A percentile compares a stretch with the other conserved stretches of the same genome.
phyloP scores from a whole-genome alignment of 2,888 invertebrate species.

The Lottia scabra region DNA sequence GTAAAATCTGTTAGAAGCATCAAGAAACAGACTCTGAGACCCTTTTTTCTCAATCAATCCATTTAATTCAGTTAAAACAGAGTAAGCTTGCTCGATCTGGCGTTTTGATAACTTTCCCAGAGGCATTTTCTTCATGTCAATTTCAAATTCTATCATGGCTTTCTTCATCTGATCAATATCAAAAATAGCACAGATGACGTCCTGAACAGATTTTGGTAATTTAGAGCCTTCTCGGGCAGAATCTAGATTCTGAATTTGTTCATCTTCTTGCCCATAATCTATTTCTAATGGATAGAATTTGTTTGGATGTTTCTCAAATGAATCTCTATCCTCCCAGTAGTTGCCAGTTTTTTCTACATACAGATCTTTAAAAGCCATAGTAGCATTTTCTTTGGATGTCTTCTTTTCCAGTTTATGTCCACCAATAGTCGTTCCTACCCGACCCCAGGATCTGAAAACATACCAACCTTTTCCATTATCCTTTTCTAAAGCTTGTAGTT shows the following conservation, averaged over 20 bases:
- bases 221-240: constrained; percentile 73
- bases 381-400: constrained; percentile 57
- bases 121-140: constrained; percentile 98
- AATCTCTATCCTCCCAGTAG: constrained; percentile 77
- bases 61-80: constrained; percentile 75
- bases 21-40: constrained; percentile 76
- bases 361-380: constrained; percentile 75
- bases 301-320: constrained; percentile 81
- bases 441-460: constrained; percentile 94
- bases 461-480: constrained; percentile 77
- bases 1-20: constrained; percentile 93
- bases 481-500: constrained; percentile 87
- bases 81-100: constrained; percentile 84
- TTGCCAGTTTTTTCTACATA: constrained; percentile 89
- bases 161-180: constrained; percentile 92
- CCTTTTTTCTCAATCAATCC: constrained; percentile 62
- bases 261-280: constrained; percentile 79
- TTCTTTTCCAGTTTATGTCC: constrained; percentile 65
- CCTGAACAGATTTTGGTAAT: constrained; percentile 82
- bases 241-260: constrained; percentile 52
- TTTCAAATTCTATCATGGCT: constrained; percentile 92
- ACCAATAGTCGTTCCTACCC: constrained; percentile 95
- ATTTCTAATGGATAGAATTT: constrained; percentile 88
- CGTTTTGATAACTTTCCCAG: constrained; percentile 93
- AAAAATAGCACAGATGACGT: constrained; percentile 87